Conservation (phyloP, 2,888 invertebrate genomes). For the Ypsolopha scabrella region DNA sequence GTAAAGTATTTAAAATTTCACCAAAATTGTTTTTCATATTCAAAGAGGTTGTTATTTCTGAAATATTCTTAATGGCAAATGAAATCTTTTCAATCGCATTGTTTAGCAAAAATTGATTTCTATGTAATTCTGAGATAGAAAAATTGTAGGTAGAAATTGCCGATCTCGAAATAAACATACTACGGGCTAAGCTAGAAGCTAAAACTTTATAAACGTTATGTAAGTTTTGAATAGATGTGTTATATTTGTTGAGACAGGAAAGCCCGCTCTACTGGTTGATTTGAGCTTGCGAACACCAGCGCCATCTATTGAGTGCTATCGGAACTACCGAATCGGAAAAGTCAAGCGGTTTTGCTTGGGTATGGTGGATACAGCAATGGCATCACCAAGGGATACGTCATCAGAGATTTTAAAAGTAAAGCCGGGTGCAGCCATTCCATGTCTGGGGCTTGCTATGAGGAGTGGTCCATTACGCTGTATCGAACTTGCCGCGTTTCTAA, state of each 20-base stretch:
- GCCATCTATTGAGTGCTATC: no score
- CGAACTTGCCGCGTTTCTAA: slow-evolving; percentile 17
- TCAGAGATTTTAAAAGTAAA: no score
- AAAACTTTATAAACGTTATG: slow-evolving; percentile 10
- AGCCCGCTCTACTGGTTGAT: no score
- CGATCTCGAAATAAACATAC: not conserved
- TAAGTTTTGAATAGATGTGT: slow-evolving; percentile 11
- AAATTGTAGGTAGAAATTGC: not conserved
- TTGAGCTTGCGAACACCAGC: no score
- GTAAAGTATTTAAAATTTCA: slow-evolving; percentile 8
- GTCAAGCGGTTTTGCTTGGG: no score
- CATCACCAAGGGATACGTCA: no score
- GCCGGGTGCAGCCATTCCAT: no score
- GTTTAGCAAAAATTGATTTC: not conserved
- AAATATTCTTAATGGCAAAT: slow-evolving; percentile 6
- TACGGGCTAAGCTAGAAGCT: slow-evolving; percentile 11
- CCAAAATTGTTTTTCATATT: slow-evolving; percentile 5
- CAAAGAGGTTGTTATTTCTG: slow-evolving; percentile 5
- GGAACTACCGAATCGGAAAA: no score
- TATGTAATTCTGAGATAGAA: not conserved
- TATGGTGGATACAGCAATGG: no score
- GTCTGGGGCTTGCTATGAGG: no score
- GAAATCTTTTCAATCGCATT: slow-evolving; percentile 2
- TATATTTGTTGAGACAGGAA: no score
- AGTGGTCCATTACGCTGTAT: slow-evolving; percentile 12